Base-by-base conservation (phyloP, 2,797 vertebrate species). In the Brachyalestes nurse region DNA sequence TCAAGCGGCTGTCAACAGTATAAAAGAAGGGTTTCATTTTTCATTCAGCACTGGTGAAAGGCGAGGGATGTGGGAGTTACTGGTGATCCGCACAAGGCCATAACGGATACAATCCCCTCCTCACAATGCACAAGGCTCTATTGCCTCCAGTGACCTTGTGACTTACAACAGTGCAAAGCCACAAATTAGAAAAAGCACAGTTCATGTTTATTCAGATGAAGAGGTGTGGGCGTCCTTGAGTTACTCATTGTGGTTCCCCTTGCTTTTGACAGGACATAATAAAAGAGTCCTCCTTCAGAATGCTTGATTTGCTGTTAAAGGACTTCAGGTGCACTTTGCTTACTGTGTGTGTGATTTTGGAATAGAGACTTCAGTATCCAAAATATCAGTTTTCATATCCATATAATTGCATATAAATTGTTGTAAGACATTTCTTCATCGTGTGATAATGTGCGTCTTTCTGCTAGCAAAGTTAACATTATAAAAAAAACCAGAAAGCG, bases 151-250 rank as follows among this genome's bases (percentile, higher is more conserved):
- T 76, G 82, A 84, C 76, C 80, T 77, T 69, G 60, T 66, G 45
- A 57, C 65, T 74, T 67, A 64, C 38, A 17, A 47, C 34, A 23
- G 62, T 19, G 19, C 58, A 75, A 81, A 75, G 38, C 60, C 62
- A 57, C 77, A 78, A 79, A 84, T 82, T 79, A 83, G 40, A 78
- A 83, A 45, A 5, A 23, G 53, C 21, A 49, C 23, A n/a, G 28
- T 61, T 75, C 57, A 83, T 83, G 72, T 85, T 82, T 87, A 80
- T 87, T 85, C 79, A 83, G 78, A 38, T 25, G 58, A 23, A 62
- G 47, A 42, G 61, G 72, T 58, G 45, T 77, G 51, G 1, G 7
- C 80, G 85, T 85, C 86, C 85, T 88, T 86, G 79, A 82, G 57
- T 58, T 17, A 57, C 51, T 72, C 60, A 64, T 72, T 78, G 65